phyloP scores from a whole-genome alignment of 1,140 invertebrate genomes.

The Drosophila sturtevanti region DNA sequence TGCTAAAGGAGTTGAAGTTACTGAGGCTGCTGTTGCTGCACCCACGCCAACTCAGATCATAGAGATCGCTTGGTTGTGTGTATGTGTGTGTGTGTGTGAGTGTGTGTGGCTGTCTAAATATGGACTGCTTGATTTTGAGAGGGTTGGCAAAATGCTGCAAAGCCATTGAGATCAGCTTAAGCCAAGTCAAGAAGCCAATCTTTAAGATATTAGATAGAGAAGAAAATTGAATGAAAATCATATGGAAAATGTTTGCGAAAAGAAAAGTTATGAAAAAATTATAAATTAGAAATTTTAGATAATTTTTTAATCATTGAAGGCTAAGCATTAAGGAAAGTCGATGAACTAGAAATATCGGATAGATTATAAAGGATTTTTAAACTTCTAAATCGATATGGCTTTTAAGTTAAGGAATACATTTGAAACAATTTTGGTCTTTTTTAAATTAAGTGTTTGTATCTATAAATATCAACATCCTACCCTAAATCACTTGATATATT shows the following conservation, averaged over 20 bases:
- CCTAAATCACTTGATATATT: no score
- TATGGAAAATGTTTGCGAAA: not conserved
- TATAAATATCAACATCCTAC: no score
- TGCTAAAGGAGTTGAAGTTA: slow-evolving; percentile 31
- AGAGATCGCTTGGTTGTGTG: slow-evolving; percentile 5
- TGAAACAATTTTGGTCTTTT: no score
- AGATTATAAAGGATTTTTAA: no score
- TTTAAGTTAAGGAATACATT: no score
- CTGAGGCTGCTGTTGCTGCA: slow-evolving; percentile 44
- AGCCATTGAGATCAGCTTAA: not conserved
- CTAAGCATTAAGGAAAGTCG: not conserved
- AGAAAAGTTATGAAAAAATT: not conserved
- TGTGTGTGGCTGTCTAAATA: slow-evolving; percentile 50
- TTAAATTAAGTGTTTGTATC: no score
- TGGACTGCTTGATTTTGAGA: slow-evolving; percentile 49
- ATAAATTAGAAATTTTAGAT: not conserved
- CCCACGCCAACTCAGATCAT: slow-evolving; percentile 53
- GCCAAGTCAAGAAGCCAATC: slow-evolving; percentile 15
- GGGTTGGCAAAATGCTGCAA: slow-evolving; percentile 12
- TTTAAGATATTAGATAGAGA: slow-evolving; percentile 1
- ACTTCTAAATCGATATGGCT: no score
- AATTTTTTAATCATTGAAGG: not conserved
- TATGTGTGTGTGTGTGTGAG: not conserved
- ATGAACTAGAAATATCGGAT: no score
- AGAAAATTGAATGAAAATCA: slow-evolving; percentile 2